A percentile compares a stretch with the other conserved stretches of the same genome.
Conservation (phyloP, 2,113 vertebrate species). For the Sturnira hondurensis region DNA sequence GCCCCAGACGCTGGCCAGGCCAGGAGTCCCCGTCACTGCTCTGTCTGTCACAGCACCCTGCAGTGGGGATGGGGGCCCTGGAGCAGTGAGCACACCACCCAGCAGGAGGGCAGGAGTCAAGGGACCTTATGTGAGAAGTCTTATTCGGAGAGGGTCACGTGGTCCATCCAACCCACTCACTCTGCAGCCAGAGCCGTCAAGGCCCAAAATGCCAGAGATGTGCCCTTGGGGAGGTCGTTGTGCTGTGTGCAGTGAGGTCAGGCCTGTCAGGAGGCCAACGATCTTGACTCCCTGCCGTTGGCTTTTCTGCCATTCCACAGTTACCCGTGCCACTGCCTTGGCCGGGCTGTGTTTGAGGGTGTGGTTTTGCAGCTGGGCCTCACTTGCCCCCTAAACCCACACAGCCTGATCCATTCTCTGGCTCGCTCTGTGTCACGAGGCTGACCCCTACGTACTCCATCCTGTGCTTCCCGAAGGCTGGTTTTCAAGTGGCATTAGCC, state of each 20-base stretch:
- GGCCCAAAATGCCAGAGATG: neutral
- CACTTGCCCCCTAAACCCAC: neutral
- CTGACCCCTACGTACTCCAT: neutral
- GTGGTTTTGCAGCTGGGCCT: neutral
- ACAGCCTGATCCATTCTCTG: neutral
- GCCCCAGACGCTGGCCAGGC: neutral
- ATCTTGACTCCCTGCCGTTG: neutral
- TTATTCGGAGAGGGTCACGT: rapidly evolving
- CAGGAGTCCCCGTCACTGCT: neutral
- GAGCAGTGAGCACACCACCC: neutral
- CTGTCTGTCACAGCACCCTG: rapidly evolving
- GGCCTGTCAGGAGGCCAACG: neutral
- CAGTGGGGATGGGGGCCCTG: neutral
- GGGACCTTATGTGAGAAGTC: neutral
- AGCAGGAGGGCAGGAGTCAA: neutral
- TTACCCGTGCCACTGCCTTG: neutral
- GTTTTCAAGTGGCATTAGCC: neutral
- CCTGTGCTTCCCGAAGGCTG: neutral
- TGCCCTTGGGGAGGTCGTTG: rapidly evolving
- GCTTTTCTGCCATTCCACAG: neutral
- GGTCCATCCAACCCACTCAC: neutral
- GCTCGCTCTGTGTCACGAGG: neutral
- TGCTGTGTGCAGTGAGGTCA: neutral
- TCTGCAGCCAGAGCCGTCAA: neutral
- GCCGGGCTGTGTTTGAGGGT: neutral